Conservation (phyloP, 2,797 vertebrate species). For the Otolemur crassicaudatus region DNA sequence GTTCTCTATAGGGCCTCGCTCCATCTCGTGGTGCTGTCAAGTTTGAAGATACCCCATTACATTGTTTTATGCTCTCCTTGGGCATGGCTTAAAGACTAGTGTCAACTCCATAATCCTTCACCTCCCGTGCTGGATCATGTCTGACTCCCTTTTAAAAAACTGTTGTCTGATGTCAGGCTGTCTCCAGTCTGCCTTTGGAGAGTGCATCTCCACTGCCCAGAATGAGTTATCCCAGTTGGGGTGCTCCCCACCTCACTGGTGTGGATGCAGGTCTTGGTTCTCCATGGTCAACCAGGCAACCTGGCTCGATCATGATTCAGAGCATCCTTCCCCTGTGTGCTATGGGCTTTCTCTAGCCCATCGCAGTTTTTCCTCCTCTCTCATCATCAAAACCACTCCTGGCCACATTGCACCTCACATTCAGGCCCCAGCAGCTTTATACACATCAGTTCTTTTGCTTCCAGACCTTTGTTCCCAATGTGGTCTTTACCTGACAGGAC, state of each 20-base stretch:
- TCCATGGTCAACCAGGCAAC: neutral
- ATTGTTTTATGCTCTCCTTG: neutral
- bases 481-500: too few species aligned
- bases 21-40: neutral
- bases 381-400: neutral
- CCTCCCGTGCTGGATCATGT: neutral
- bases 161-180: neutral
- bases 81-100: neutral
- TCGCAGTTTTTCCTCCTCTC: constrained; percentile 2
- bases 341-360: neutral
- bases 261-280: neutral
- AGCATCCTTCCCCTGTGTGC: neutral
- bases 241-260: neutral
- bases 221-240: neutral
- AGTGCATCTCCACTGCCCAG: neutral
- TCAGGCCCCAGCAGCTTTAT: neutral
- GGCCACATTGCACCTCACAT: neutral
- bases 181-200: neutral
- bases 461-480: neutral
- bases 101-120: neutral
- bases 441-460: neutral
- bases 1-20: neutral
- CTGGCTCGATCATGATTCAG: neutral
- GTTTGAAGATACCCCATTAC: neutral
- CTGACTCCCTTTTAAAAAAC: neutral